Evolutionary conservation across 2,113 vertebrate species (phyloP).

Genomic region (Tricholaema leucomelas): DNA sequence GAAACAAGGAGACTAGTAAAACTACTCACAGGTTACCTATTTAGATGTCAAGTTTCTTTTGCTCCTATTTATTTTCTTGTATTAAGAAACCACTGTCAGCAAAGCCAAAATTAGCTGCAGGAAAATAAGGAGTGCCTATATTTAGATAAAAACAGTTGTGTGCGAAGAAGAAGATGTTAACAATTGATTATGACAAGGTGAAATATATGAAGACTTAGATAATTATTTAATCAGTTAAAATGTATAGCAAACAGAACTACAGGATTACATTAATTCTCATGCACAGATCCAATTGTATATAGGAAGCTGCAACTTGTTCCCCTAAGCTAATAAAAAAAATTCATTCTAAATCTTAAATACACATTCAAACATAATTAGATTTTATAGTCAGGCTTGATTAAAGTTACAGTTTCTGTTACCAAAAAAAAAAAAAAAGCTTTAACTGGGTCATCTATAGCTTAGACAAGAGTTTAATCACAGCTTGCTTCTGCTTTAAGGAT

Average conservation of each 20-base stretch:
- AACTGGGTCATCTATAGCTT: conserved; percentile 54
- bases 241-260: not conserved
- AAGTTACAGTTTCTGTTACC: not conserved
- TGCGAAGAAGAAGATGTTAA: not conserved
- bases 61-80: not conserved
- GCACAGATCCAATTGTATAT: not conserved
- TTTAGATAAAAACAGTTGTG: not conserved
- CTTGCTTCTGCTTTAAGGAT: not conserved
- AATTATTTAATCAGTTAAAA: not conserved
- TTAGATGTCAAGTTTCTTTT: not conserved
- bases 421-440: not conserved
- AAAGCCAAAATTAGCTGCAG: not conserved
- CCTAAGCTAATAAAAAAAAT: not conserved
- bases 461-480: conserved; percentile 21
- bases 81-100: not conserved
- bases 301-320: not conserved
- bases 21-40: not conserved
- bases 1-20: not conserved
- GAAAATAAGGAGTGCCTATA: not conserved
- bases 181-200: not conserved
- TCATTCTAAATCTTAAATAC: conserved; percentile 2
- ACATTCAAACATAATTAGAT: conserved; percentile 30
- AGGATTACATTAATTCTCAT: not conserved
- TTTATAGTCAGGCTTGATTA: conserved; percentile 26
- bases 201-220: not conserved